Percentiles rank a stretch among this genome's conserved stretches.
phyloP scores from a whole-genome alignment of 2,113 vertebrate species.

The Eulemur rufifrons region DNA sequence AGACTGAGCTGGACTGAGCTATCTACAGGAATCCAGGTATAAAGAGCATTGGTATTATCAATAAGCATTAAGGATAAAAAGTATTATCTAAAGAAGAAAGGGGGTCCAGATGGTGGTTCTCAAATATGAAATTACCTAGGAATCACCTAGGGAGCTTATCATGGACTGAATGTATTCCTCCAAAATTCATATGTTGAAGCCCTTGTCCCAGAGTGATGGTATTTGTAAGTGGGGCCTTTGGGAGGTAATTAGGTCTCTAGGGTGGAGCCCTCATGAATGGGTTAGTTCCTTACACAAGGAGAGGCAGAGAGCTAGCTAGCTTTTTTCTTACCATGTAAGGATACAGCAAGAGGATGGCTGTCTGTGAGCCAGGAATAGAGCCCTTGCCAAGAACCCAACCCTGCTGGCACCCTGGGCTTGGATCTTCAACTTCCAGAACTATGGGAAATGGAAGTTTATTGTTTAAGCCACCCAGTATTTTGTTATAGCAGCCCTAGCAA shows the following conservation, averaged over 20 bases:
- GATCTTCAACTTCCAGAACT: neutral
- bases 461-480: neutral
- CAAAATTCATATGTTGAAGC: neutral
- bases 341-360: neutral
- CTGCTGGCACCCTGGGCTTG: neutral
- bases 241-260: neutral
- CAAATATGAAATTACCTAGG: neutral
- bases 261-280: too few relatives aligned
- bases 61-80: neutral
- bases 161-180: neutral
- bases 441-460: neutral
- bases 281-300: neutral
- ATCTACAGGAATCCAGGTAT: neutral
- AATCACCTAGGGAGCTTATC: neutral
- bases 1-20: neutral
- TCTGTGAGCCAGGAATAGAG: neutral
- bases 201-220: neutral
- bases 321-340: neutral
- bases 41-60: neutral
- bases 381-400: neutral
- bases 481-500: neutral
- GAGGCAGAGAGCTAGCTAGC: neutral
- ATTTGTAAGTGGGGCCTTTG: neutral
- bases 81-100: neutral
- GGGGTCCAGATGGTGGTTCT: neutral